Evolutionary conservation across 2,888 invertebrate genomes (phyloP).

Genomic region (Carabus problematicus): DNA sequence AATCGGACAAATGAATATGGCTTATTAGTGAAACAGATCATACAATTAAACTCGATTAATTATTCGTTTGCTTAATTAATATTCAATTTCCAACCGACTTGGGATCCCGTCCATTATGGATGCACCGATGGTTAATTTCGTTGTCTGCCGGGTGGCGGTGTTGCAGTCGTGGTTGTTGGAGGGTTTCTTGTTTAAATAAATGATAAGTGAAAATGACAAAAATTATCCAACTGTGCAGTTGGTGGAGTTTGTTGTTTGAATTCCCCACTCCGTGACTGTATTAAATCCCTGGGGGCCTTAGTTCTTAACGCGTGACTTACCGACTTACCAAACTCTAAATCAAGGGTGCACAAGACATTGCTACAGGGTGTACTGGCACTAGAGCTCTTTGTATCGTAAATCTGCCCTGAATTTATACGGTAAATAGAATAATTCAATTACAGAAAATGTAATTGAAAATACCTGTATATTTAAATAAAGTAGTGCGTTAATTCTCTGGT

Average conservation of each 20-base stretch:
- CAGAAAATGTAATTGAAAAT: too few species aligned
- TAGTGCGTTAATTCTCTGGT: too few species aligned
- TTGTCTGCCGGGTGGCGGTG: too few species aligned
- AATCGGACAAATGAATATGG: neutral
- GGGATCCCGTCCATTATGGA: neutral
- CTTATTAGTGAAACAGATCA: constrained; percentile 33
- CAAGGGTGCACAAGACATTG: constrained; percentile 13
- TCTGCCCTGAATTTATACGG: too few species aligned
- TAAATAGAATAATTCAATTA: too few species aligned
- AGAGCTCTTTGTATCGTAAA: too few species aligned
- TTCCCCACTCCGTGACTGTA: constrained; percentile 22
- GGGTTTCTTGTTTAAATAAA: constrained; percentile 8
- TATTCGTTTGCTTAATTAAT: constrained; percentile 35
- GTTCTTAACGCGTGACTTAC: constrained; percentile 38
- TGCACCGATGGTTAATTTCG: neutral
- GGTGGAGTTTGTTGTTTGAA: constrained; percentile 1
- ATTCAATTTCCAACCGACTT: constrained; percentile 24
- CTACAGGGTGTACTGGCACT: too few species aligned
- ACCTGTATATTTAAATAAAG: too few species aligned
- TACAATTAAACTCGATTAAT: constrained; percentile 32
- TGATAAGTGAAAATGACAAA: constrained; percentile 17
- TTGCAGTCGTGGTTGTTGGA: neutral
- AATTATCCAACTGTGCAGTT: constrained; percentile 1
- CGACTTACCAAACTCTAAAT: constrained; percentile 17
- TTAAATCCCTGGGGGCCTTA: constrained; percentile 24